Evolutionary conservation across 2,888 invertebrate genomes (phyloP), one percentile per base, ranked within the genome.

Genomic region (Dynastes grantii): DNA sequence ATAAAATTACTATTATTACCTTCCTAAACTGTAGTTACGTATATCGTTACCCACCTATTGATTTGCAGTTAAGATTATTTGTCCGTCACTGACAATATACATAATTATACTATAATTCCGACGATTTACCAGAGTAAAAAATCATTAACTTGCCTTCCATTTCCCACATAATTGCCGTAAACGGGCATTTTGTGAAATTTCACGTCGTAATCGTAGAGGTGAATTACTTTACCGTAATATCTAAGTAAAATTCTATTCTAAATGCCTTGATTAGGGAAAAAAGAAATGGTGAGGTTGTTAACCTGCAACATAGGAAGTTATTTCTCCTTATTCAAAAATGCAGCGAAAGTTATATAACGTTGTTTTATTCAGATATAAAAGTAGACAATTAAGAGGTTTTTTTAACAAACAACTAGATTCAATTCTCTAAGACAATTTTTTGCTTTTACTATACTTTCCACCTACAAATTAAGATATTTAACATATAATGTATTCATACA

Each of bases 381-480:
- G 11, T 22, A 53, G 53, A 6, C 16, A 22, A 16, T 53, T 5
- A 53, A 58, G 22, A 9, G 5, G 9, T 22, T 58, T 8, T 22
- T 58, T 58, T 4, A 58, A 58, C 22, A 9, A 22, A 1, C 22
- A 22, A 55, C 16, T 16, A 22, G 8, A 9, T 55, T 2, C 55
- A 55, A 58, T n/a, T n/a, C 55, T 22, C 32, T n/a, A 53, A 0
- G 3, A 0, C 53, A 53, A 53, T 13, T 53, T 53, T 13, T 16
- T 16, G 0, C 13, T 53, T 16, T 53, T 53, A 37, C n/a, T n/a
- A 53, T 53, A 16, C 53, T 37, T 8, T 37, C 49, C 45, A 75
- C 8, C 27, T 13, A 6, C 73, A 40, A 37, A 63, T 75, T 75
- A 63, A 63, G 45, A 61, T 22, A 45, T 77, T 68, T 77, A 77